phyloP scores from a whole-genome alignment of 2,797 vertebrate genomes.

The Nothura maculosa region DNA sequence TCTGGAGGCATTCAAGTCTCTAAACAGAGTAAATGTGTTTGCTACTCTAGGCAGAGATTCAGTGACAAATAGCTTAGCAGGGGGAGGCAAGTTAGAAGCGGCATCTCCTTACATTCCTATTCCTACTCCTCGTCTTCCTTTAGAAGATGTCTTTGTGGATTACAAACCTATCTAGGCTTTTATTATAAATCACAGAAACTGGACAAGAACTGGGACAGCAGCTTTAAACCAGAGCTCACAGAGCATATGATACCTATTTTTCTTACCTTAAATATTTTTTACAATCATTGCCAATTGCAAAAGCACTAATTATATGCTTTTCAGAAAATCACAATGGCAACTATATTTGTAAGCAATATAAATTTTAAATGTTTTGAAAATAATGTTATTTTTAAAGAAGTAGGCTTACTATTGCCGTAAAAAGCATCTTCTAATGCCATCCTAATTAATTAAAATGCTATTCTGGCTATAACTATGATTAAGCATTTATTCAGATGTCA shows the following conservation, averaged over 20 bases:
- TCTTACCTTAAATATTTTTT: background rate
- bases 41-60: background rate
- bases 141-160: background rate
- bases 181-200: background rate
- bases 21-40: background rate
- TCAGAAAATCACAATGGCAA: background rate
- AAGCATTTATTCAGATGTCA: slow-evolving; percentile 16
- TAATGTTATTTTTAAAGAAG: background rate
- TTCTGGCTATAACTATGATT: background rate
- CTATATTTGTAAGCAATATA: rapidly evolving
- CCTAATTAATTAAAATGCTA: background rate
- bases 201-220: background rate
- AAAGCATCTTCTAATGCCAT: background rate
- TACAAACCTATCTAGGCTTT: background rate
- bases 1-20: background rate
- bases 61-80: background rate
- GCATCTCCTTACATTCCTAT: rapidly evolving
- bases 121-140: background rate
- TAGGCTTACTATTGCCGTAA: background rate
- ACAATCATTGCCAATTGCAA: background rate
- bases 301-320: background rate
- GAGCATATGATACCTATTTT: background rate
- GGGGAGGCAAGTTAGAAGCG: background rate
- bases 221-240: background rate
- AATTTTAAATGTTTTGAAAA: background rate